Conservation (phyloP, 2,797 vertebrate species). For the Lacerta viridis region DNA sequence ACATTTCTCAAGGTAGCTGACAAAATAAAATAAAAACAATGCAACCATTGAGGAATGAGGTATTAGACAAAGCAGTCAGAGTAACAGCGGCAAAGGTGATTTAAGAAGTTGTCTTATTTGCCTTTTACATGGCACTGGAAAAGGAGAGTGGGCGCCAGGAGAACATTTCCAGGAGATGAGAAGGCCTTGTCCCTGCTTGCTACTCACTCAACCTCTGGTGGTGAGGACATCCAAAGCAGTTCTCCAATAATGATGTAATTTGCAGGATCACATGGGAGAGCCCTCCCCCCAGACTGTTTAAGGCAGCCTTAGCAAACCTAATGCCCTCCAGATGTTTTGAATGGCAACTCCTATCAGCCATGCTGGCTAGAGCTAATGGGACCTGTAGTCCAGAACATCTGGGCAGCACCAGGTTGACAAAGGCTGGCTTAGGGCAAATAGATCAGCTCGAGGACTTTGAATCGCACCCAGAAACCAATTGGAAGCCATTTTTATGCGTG, state of each 20-base stretch:
- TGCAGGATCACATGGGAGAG: not conserved
- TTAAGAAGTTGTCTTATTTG: not conserved
- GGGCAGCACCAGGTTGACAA: no score
- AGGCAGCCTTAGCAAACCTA: no score
- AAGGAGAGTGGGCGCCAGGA: not conserved
- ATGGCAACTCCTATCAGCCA: no score
- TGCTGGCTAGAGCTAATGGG: no score
- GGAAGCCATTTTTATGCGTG: not conserved
- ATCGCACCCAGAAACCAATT: not conserved
- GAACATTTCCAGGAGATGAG: not conserved
- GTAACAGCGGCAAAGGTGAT: not conserved
- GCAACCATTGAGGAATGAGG: not conserved
- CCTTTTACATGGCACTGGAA: not conserved
- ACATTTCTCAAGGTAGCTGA: not conserved
- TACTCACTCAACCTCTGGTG: not conserved
- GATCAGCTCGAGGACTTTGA: not conserved
- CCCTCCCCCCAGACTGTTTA: not conserved
- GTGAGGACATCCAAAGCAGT: not conserved
- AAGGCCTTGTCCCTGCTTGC: not conserved
- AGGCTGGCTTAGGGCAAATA: no score
- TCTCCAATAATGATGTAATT: not conserved
- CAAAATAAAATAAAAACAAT: not conserved
- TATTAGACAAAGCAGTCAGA: not conserved
- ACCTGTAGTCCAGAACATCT: no score
- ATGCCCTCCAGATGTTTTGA: no score